phyloP scores from a whole-genome alignment of 2,797 vertebrate genomes.

The Phaenicophaeus curvirostris region DNA sequence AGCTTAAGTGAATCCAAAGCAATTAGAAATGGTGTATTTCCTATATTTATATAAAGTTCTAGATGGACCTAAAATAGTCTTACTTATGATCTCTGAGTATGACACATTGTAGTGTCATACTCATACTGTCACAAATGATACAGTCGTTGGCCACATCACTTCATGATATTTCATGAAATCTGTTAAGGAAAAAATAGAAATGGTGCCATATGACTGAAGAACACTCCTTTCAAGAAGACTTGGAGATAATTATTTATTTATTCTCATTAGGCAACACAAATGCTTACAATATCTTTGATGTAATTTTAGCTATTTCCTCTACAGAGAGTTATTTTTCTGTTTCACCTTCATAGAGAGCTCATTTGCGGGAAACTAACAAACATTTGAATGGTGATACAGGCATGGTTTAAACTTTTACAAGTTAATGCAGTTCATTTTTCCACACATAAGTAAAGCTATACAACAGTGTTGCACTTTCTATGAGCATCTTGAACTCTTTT shows the following conservation, averaged over 20 bases:
- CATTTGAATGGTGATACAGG: background rate
- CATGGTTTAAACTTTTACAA: background rate
- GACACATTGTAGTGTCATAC: background rate
- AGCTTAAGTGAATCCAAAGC: background rate
- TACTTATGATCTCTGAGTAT: fast-evolving
- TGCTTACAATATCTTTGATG: fast-evolving
- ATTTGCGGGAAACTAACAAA: background rate
- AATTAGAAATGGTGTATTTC: background rate
- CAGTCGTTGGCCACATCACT: background rate
- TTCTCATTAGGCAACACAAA: background rate
- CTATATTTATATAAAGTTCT: background rate
- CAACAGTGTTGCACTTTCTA: background rate
- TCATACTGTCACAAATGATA: no score
- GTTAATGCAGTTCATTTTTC: background rate
- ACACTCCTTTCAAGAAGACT: background rate
- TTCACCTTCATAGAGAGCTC: background rate
- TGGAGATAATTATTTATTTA: background rate
- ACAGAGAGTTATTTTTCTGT: background rate
- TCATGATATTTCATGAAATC: background rate
- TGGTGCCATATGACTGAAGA: background rate
- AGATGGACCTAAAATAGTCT: background rate
- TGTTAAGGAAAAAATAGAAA: background rate
- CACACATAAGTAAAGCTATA: background rate
- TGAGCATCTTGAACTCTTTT: background rate
- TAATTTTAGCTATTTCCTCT: background rate